These are phyloP conservation scores for Eurosta solidaginis DNA, from an alignment of 1,140 invertebrate species.

Conservation along the genomic window DNA sequence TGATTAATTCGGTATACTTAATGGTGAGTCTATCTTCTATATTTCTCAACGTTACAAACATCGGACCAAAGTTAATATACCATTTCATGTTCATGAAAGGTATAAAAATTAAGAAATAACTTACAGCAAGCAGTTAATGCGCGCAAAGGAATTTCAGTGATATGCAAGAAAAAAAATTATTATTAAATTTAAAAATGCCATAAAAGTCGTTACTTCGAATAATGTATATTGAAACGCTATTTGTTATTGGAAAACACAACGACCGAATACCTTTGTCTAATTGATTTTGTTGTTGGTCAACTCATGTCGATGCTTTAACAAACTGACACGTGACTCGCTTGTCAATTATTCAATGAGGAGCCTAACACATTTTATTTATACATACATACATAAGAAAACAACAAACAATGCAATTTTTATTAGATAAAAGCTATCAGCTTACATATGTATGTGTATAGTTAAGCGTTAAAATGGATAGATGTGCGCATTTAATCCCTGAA, in stretches of 20 bases:
- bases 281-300: background rate
- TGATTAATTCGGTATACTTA: no score
- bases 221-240: background rate
- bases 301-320: background rate
- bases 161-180: background rate
- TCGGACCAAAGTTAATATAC: no score
- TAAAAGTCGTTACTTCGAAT: background rate
- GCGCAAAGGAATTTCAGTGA: background rate
- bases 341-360: conserved; percentile 5
- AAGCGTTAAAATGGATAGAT: background rate
- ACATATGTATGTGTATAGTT: no score
- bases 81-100: no score
- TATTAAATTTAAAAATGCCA: background rate
- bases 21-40: no score
- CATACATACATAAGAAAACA: conserved; percentile 7
- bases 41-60: no score
- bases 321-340: background rate
- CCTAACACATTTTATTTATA: no score
- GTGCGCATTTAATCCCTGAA: background rate
- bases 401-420: background rate
- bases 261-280: background rate
- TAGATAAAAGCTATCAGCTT: background rate
- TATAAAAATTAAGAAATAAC: no score
- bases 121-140: no score
- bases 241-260: background rate